phyloP scores from a whole-genome alignment of 2,113 vertebrate species.

The Caranx melampygus region DNA sequence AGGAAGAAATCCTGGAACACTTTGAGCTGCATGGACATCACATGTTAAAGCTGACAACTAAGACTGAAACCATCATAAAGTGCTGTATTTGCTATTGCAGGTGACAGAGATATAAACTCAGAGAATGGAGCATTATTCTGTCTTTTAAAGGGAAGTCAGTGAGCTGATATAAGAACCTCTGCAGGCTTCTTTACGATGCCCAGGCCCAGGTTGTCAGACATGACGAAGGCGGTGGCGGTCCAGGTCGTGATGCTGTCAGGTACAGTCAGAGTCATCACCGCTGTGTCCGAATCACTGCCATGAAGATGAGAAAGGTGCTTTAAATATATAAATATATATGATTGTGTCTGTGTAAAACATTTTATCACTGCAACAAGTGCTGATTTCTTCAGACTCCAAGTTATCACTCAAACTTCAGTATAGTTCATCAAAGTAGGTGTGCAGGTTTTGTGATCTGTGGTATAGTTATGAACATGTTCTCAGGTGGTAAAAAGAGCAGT shows the following conservation, averaged over 20 bases:
- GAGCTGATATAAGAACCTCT: conserved; percentile 78
- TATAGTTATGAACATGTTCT: too few species aligned
- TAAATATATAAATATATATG: background rate
- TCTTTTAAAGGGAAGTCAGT: background rate
- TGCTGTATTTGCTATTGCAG: too few species aligned
- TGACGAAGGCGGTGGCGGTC: conserved; percentile 90
- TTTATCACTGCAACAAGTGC: too few species aligned
- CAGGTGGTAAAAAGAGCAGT: too few species aligned
- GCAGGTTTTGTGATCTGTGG: too few species aligned
- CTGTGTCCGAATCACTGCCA: conserved; percentile 76
- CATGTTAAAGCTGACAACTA: background rate
- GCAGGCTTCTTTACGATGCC: conserved; percentile 81
- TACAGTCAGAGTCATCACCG: conserved; percentile 78
- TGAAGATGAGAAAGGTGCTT: background rate
- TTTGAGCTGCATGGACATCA: conserved; percentile 84
- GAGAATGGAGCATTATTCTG: background rate
- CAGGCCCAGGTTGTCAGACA: conserved; percentile 89
- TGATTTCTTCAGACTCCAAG: too few species aligned
- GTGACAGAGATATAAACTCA: too few species aligned
- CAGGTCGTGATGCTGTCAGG: conserved; percentile 94
- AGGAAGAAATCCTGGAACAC: conserved; percentile 92
- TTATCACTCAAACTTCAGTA: too few species aligned
- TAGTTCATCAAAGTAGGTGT: too few species aligned
- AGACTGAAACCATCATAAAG: too few species aligned
- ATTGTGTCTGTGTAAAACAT: too few species aligned